phyloP scores from a whole-genome alignment of 2,888 invertebrate genomes.

The Pyralis farinalis region DNA sequence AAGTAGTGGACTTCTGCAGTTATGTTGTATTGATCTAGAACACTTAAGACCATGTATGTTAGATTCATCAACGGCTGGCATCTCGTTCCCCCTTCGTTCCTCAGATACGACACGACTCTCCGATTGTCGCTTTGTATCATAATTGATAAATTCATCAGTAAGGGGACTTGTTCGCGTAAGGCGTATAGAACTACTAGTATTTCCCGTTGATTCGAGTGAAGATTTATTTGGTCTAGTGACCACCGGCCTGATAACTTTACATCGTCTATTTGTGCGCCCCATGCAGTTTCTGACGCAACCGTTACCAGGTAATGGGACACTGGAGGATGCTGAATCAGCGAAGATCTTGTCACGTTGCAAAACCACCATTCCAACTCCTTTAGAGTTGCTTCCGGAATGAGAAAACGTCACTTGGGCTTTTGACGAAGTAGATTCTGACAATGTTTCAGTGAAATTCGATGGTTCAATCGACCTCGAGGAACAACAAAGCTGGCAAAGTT shows the following conservation, averaged over 20 bases:
- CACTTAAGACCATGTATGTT: slow-evolving; percentile 9
- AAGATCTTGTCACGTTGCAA: neutral
- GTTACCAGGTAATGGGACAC: slow-evolving; percentile 11
- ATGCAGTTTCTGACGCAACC: slow-evolving; percentile 14
- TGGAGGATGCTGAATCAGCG: neutral
- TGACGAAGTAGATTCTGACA: neutral
- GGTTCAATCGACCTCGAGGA: neutral
- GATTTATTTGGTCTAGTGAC: slow-evolving; percentile 12
- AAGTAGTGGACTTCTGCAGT: slow-evolving; percentile 17
- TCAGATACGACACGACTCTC: slow-evolving; percentile 11
- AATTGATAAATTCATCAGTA: neutral
- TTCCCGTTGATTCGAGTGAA: slow-evolving; percentile 26
- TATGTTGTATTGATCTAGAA: no score
- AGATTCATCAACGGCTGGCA: slow-evolving; percentile 5
- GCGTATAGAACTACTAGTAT: slow-evolving; percentile 19
- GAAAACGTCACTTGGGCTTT: neutral
- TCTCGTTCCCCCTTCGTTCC: slow-evolving; percentile 15
- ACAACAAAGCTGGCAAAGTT: neutral
- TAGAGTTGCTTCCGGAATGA: neutral
- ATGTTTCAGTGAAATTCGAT: no score
- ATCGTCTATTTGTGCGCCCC: slow-evolving; percentile 16
- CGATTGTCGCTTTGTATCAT: slow-evolving; percentile 17
- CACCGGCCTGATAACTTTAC: slow-evolving; percentile 15
- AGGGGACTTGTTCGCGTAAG: slow-evolving; percentile 1
- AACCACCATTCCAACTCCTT: neutral